Percentiles rank a stretch among this genome's conserved stretches.
These are phyloP conservation scores for Caerostris darwini DNA, from an alignment of 1,140 invertebrate genomes.

Conservation along the genomic window DNA sequence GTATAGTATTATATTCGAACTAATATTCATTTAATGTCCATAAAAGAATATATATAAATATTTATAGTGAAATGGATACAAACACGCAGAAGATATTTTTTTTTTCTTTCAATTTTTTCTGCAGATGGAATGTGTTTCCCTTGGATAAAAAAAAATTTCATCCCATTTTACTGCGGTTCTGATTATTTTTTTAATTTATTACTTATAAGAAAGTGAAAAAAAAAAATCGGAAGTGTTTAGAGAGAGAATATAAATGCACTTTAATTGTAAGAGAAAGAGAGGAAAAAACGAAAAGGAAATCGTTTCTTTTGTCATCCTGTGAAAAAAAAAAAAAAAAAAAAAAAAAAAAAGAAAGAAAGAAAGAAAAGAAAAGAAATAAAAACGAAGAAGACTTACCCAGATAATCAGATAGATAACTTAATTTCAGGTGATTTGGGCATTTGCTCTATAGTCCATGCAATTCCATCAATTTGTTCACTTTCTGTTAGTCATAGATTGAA, in stretches of 20 bases:
- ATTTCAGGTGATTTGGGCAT: background rate
- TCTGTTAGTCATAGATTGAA: background rate
- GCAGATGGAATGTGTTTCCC: background rate
- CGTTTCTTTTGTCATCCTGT: conserved; percentile 10
- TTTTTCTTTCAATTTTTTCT: background rate
- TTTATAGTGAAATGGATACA: background rate
- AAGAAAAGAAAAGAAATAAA: background rate
- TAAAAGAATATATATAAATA: background rate
- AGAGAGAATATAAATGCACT: background rate
- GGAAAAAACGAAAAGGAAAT: background rate
- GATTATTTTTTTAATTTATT: background rate
- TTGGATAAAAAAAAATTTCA: background rate
- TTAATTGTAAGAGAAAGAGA: background rate
- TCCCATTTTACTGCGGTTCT: background rate
- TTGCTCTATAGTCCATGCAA: background rate
- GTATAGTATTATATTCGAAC: background rate
- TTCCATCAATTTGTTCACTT: background rate
- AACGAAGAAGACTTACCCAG: background rate
- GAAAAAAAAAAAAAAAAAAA: background rate
- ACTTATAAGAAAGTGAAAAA: background rate
- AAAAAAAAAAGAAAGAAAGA: background rate
- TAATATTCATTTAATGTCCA: background rate
- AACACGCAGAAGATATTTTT: background rate
- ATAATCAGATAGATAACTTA: conserved; percentile 1
- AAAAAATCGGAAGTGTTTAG: conserved; percentile 22